Base-by-base conservation (phyloP, 2,888 invertebrate genomes). In the Pristionchus arcanus region DNA sequence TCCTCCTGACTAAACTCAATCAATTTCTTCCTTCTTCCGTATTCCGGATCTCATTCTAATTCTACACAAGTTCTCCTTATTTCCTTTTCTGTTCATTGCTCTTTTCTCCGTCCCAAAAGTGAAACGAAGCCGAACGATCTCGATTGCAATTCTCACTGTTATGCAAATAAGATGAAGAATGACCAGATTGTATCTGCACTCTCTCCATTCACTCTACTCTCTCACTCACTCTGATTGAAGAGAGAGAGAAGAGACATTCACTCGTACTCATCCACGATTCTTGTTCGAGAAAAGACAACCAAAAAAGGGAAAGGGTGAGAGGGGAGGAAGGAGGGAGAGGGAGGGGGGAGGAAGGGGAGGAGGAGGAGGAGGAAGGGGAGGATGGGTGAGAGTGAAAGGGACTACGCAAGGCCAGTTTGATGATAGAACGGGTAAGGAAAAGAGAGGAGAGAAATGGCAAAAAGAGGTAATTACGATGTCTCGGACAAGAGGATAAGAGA, bases 361-460 rank as follows among this genome's bases (percentile, higher is more conserved):
- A 81, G n/a, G n/a, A n/a, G 77, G 42, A 37, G 28, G 42, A 37
- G 77, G 42, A 37, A 77, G 81, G 34, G 55, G 53, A 31, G 63
- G 84, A 37, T 34, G 84, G 59, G 31, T 25, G 59, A 85, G 84
- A 85, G 84, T 49, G 55, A 85, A 85, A 59, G 84, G 63, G 55
- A 31, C 49, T 85, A 34, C 34, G 84, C 59, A 81, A 81, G 81
- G 81, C 81, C 81, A 81, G 81, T 81, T 81, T 81, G 81, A 77
- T 81, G 81, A 81, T 81, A 81, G 81, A 81, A 81, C 81, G 81
- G 81, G 81, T 49, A 81, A 81, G 81, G 81, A 53, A 81, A 81
- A 81, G 49, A 53, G 81, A 77, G 77, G 28, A 53, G 77, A 77
- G 81, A 53, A 81, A 81, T 81, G 81, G 81, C 81, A 81, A 81